These are phyloP conservation scores for Anarhynchus alexandrinus DNA, from an alignment of 2,113 vertebrate species.

Conservation along the genomic window DNA sequence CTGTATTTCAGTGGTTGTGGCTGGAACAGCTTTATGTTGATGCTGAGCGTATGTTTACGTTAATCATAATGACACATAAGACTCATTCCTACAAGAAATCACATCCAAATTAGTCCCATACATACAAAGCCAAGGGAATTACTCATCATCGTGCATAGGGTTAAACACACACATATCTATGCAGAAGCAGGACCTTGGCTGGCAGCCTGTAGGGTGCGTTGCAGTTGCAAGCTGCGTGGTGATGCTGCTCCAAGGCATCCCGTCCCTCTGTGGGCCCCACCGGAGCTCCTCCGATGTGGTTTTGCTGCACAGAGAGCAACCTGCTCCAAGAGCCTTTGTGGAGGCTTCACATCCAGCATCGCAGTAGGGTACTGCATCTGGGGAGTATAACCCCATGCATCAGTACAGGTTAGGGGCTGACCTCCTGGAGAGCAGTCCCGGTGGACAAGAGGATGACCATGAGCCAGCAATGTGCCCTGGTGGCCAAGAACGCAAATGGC, in stretches of 20 bases:
- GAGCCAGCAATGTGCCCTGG: no score
- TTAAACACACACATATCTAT: not conserved
- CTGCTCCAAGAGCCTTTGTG: accelerated
- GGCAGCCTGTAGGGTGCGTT: not conserved
- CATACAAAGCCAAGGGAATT: not conserved
- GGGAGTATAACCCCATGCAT: no score
- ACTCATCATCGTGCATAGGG: not conserved
- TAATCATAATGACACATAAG: not conserved
- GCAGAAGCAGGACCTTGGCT: not conserved
- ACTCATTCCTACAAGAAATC: not conserved
- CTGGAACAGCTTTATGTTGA: conserved; percentile 11
- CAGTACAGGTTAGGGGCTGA: no score
- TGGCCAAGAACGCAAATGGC: no score
- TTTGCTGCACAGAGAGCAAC: not conserved
- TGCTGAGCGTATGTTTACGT: not conserved
- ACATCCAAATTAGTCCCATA: not conserved
- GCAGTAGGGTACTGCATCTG: no score
- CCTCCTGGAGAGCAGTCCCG: no score
- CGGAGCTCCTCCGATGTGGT: not conserved
- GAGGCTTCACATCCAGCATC: not conserved
- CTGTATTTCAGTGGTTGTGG: not conserved
- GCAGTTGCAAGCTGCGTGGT: accelerated
- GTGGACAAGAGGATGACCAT: no score
- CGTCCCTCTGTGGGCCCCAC: accelerated
- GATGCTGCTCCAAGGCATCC: not conserved